Percentiles rank a stretch among this genome's conserved stretches.
phyloP scores from a whole-genome alignment of 2,888 invertebrate species.

The Halictus quadricinctus region DNA sequence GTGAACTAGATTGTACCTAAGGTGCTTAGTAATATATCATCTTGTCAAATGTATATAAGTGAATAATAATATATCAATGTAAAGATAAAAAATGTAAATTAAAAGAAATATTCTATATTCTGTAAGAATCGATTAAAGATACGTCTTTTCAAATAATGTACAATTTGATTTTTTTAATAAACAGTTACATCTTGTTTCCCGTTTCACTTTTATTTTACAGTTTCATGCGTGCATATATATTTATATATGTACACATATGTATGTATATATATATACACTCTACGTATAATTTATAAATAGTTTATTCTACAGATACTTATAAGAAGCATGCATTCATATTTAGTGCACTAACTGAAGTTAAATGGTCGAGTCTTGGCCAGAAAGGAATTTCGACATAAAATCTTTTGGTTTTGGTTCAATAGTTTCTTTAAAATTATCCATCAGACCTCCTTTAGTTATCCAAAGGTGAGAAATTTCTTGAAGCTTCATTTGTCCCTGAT shows the following conservation, averaged over 20 bases:
- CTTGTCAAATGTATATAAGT: slow-evolving; percentile 80
- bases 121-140: slow-evolving; percentile 68
- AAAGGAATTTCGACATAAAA: slow-evolving; percentile 95
- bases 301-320: slow-evolving; percentile 29
- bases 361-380: slow-evolving; percentile 84
- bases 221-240: background rate
- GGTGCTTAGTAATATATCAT: slow-evolving; percentile 81
- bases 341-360: slow-evolving; percentile 11
- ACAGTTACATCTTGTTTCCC: slow-evolving; percentile 31
- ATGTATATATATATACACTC: background rate
- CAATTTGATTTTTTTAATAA: slow-evolving; percentile 42
- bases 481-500: slow-evolving; percentile 97
- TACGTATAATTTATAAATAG: slow-evolving; percentile 37
- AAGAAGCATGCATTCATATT: slow-evolving; percentile 7
- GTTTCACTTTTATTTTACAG: slow-evolving; percentile 29
- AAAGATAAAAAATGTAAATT: slow-evolving; percentile 75
- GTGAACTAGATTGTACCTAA: slow-evolving; percentile 82
- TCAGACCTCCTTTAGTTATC: slow-evolving; percentile 95
- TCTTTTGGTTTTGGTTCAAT: slow-evolving; percentile 93
- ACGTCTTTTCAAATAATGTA: slow-evolving; percentile 61
- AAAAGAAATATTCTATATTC: slow-evolving; percentile 72
- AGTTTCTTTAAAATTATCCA: slow-evolving; percentile 94
- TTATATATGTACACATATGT: no score
- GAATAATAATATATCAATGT: slow-evolving; percentile 81
- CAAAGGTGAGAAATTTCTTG: slow-evolving; percentile 93